Percentiles rank a stretch among this genome's conserved stretches.
phyloP scores from a whole-genome alignment of 2,113 vertebrate genomes.

The Embiotoca jacksoni region DNA sequence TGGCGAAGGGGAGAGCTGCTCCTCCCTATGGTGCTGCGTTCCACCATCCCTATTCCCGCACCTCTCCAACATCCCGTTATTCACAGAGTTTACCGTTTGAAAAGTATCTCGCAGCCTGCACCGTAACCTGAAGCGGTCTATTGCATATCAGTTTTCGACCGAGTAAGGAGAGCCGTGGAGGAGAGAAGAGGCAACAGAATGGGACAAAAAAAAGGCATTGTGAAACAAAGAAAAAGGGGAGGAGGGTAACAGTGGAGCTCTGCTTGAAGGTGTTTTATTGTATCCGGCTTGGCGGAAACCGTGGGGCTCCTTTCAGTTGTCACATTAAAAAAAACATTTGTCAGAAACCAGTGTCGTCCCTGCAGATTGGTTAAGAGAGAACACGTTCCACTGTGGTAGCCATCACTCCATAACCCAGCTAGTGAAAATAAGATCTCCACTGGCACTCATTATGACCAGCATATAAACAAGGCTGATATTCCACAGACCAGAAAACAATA shows the following conservation, averaged over 20 bases:
- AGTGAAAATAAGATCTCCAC: slow-evolving; percentile 71
- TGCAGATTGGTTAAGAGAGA: slow-evolving; percentile 42
- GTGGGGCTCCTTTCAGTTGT: slow-evolving; percentile 69
- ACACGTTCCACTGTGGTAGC: slow-evolving; percentile 63
- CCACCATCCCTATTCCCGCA: slow-evolving; percentile 60
- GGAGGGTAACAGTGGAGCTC: slow-evolving; percentile 39
- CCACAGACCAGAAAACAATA: slow-evolving; percentile 51
- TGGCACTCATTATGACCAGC: slow-evolving; percentile 57
- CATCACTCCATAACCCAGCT: slow-evolving; percentile 50
- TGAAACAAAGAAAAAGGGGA: slow-evolving; percentile 68
- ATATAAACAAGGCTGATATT: slow-evolving; percentile 68
- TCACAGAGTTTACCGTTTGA: slow-evolving; percentile 73
- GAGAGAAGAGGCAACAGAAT: slow-evolving; percentile 66
- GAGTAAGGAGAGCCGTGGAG: slow-evolving; percentile 59
- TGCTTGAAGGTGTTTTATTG: slow-evolving; percentile 64
- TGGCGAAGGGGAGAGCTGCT: slow-evolving; percentile 78
- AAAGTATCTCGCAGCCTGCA: slow-evolving; percentile 77
- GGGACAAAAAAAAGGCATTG: slow-evolving; percentile 57
- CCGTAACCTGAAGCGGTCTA: slow-evolving; percentile 80
- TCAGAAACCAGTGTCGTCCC: slow-evolving; percentile 59
- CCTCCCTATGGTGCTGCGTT: slow-evolving; percentile 50
- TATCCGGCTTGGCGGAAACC: slow-evolving; percentile 55
- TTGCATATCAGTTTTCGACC: slow-evolving; percentile 81
- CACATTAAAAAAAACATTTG: slow-evolving; percentile 71
- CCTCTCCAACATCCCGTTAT: slow-evolving; percentile 60